Percentiles rank a stretch among this genome's conserved stretches.
Conservation (phyloP, 2,113 vertebrate genomes). For the Empidonax alnorum region DNA sequence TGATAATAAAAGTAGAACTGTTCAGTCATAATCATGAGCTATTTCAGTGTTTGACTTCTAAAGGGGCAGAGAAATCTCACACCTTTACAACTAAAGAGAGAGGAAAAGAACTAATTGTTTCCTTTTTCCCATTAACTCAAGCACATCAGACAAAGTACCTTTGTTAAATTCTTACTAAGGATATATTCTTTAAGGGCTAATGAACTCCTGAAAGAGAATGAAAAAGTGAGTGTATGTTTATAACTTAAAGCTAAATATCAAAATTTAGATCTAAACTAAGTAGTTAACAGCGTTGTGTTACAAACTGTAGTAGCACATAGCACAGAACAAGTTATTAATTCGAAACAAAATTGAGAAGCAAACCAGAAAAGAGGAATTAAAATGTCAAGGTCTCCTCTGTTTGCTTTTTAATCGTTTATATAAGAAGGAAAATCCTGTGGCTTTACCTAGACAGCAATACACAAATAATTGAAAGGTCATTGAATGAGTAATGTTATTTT, state of each 20-base stretch:
- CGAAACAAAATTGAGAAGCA: background rate
- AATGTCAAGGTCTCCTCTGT: background rate
- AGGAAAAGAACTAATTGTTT: background rate
- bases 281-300: background rate
- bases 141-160: background rate
- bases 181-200: background rate
- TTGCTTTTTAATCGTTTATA: background rate
- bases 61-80: background rate
- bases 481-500: background rate
- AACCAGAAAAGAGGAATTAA: background rate
- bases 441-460: background rate
- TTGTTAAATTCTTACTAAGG: background rate
- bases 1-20: background rate
- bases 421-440: background rate
- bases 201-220: background rate
- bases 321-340: background rate
- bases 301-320: background rate
- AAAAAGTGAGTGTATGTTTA: background rate
- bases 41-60: background rate
- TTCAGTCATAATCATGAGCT: background rate
- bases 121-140: background rate
- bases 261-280: background rate
- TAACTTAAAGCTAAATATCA: background rate
- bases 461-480: background rate
- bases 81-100: background rate